These are phyloP conservation scores for Telmatherina bonti DNA, from an alignment of 2,797 vertebrate species.

Conservation along the genomic window DNA sequence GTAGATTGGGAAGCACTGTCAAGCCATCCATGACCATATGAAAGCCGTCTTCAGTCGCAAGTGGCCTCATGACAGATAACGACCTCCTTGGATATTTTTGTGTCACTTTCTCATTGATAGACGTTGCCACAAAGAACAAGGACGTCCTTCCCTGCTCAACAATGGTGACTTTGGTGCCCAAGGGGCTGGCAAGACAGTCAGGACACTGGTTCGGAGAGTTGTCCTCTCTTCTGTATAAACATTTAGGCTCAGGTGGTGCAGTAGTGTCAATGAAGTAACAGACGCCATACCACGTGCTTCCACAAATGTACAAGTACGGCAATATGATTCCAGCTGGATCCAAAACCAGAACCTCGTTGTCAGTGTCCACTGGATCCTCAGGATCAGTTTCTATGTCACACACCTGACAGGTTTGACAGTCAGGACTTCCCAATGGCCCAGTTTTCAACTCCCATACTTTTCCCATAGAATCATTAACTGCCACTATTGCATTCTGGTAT, in stretches of 20 bases:
- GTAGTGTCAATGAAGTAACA: constrained; percentile 81
- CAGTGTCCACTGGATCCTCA: constrained; percentile 77
- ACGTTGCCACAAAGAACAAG: constrained; percentile 88
- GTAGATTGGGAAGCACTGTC: constrained; percentile 85
- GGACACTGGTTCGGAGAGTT: constrained; percentile 82
- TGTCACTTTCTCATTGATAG: constrained; percentile 80
- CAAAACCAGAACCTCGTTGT: constrained; percentile 88
- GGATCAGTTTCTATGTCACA: constrained; percentile 74
- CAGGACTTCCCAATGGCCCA: constrained; percentile 85
- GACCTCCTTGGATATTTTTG: constrained; percentile 86
- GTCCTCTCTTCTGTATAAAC: constrained; percentile 80
- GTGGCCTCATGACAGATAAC: constrained; percentile 87
- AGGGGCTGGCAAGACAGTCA: constrained; percentile 92
- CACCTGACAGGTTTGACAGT: constrained; percentile 84
- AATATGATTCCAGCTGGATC: constrained; percentile 68
- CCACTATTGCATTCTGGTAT: constrained; percentile 86
- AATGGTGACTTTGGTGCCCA: constrained; percentile 87
- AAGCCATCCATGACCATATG: constrained; percentile 70
- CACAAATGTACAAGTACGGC: constrained; percentile 87
- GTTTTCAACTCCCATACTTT: constrained; percentile 84
- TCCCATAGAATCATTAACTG: constrained; percentile 67
- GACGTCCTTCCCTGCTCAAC: constrained; percentile 72
- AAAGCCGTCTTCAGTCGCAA: constrained; percentile 89
- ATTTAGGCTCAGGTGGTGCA: constrained; percentile 50
- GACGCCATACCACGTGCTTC: constrained; percentile 86